These are phyloP conservation scores for Acanthornis magna DNA, from an alignment of 2,797 vertebrate species.

Conservation along the genomic window DNA sequence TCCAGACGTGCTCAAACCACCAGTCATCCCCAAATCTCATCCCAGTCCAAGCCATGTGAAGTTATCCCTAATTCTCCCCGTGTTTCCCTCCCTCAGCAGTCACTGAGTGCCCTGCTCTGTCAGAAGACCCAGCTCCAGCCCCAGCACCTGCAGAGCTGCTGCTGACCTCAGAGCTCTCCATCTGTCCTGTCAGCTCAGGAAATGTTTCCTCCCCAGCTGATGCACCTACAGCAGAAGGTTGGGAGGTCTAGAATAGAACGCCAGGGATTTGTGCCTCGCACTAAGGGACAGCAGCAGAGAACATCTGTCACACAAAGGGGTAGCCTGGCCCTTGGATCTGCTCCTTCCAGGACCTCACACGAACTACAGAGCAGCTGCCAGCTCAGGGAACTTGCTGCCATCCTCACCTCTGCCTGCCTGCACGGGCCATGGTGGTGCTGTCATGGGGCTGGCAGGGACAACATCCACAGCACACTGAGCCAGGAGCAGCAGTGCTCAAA, in stretches of 20 bases:
- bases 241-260: neutral
- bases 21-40: neutral
- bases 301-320: neutral
- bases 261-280: neutral
- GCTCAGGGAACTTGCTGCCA: neutral
- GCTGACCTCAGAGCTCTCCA: neutral
- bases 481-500: neutral
- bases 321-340: neutral
- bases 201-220: neutral
- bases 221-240: neutral
- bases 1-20: neutral
- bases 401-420: neutral
- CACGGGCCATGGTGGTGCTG: rapidly evolving
- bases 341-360: neutral
- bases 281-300: neutral
- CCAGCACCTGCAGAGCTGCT: neutral
- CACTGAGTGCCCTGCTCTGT: neutral
- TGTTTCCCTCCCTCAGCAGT: neutral
- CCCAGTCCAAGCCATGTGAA: neutral
- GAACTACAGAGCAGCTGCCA: neutral
- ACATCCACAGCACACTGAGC: neutral
- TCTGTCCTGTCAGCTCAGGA: neutral
- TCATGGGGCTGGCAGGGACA: neutral
- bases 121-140: neutral
- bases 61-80: neutral